phyloP scores from a whole-genome alignment of 2,888 invertebrate genomes.

The Lingula anatina region DNA sequence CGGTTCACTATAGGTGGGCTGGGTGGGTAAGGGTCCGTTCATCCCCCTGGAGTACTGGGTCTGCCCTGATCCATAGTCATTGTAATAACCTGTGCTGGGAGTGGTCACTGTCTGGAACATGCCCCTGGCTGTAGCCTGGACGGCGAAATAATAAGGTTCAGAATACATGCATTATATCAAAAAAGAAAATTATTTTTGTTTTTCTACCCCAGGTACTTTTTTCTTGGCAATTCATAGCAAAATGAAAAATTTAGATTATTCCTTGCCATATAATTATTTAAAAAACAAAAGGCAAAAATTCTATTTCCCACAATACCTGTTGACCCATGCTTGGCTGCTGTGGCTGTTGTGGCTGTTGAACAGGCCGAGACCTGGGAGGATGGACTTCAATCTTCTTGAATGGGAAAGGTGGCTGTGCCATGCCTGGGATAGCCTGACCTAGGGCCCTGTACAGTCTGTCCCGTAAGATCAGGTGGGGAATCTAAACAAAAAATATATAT shows the following conservation, averaged over 20 bases:
- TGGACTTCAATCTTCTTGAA: slow-evolving; percentile 28
- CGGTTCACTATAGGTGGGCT: slow-evolving; percentile 13
- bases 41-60: slow-evolving; percentile 19
- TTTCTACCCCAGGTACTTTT: too few relatives aligned
- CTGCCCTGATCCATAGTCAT: slow-evolving; percentile 15
- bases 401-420: slow-evolving; percentile 31
- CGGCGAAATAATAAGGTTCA: too few relatives aligned
- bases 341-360: slow-evolving; percentile 13
- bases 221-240: too few relatives aligned
- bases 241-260: too few relatives aligned
- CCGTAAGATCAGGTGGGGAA: slow-evolving; percentile 40
- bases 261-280: too few relatives aligned
- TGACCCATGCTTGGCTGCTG: slow-evolving; percentile 12
- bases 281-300: too few relatives aligned
- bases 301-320: too few relatives aligned
- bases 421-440: slow-evolving; percentile 49
- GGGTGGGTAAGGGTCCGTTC: slow-evolving; percentile 20
- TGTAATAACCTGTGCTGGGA: slow-evolving; percentile 20
- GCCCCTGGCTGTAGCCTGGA: slow-evolving; percentile 21
- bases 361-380: slow-evolving; percentile 2
- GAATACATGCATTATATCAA: too few relatives aligned
- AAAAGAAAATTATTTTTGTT: too few relatives aligned
- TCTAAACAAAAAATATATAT: too few relatives aligned
- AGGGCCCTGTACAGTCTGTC: slow-evolving; percentile 65
- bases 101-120: slow-evolving; percentile 33